These are phyloP conservation scores for Cathartes aura DNA, from an alignment of 2,113 vertebrate species.

Conservation along the genomic window DNA sequence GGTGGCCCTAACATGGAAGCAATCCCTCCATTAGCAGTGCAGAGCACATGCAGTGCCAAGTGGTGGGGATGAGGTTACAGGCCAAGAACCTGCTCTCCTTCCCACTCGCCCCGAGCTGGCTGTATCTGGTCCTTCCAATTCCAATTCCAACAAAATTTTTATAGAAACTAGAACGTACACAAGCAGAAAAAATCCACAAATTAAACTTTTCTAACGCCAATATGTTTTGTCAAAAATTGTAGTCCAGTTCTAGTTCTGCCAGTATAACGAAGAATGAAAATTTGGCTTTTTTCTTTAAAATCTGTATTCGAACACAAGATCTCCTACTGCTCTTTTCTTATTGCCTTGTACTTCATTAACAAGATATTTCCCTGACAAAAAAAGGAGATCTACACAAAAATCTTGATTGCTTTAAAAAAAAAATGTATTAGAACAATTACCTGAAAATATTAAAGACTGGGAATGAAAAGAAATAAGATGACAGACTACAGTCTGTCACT, in stretches of 20 bases:
- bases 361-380: background rate
- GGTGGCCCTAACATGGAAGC: background rate
- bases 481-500: background rate
- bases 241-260: background rate
- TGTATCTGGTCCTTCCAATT: background rate
- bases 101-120: fast-evolving
- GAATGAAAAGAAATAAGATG: background rate
- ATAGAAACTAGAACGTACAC: background rate
- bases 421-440: background rate
- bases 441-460: background rate
- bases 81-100: background rate
- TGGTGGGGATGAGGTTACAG: background rate
- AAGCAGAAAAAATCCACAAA: background rate
- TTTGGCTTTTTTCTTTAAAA: background rate
- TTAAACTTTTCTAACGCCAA: background rate
- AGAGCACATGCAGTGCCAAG: background rate
- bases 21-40: background rate
- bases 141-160: background rate
- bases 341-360: background rate
- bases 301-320: background rate
- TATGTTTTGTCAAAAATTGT: background rate
- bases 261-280: background rate
- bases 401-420: background rate
- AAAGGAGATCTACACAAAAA: background rate
- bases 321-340: background rate